Percentiles rank a stretch among this genome's conserved stretches.
Evolutionary conservation across 2,113 vertebrate species (phyloP).

Genomic region (Nestor notabilis): DNA sequence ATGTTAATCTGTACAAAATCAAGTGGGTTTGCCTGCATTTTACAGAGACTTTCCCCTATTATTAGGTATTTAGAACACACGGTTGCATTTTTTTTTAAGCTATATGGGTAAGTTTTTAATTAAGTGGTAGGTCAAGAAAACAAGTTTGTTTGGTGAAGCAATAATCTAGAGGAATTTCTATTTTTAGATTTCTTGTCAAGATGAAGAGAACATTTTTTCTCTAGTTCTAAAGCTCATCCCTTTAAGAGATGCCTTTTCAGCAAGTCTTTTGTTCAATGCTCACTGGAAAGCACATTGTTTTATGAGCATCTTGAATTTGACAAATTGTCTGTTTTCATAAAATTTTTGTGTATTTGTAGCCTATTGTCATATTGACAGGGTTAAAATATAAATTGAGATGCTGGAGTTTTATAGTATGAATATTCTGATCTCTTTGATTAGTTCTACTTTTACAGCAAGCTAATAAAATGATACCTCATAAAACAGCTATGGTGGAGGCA

Average conservation of each 20-base stretch:
- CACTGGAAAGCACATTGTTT: background rate
- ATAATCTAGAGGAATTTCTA: background rate
- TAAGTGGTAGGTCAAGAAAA: background rate
- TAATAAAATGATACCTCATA: background rate
- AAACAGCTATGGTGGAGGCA: background rate
- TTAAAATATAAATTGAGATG: background rate
- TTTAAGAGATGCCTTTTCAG: background rate
- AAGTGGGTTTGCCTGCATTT: conserved; percentile 9
- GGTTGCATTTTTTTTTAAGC: background rate
- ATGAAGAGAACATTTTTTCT: background rate
- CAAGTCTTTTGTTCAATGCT: background rate
- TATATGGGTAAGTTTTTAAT: background rate
- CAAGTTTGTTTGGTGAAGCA: background rate
- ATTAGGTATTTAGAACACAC: background rate
- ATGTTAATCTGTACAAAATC: conserved; percentile 44
- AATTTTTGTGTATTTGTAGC: background rate
- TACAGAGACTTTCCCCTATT: background rate
- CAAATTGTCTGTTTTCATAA: background rate
- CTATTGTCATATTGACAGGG: background rate
- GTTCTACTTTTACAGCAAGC: background rate
- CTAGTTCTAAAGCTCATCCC: background rate
- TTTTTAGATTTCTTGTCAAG: conserved; percentile 9
- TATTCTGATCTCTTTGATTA: background rate
- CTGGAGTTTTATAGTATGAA: background rate
- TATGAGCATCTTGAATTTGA: background rate